Percentiles rank a stretch among this genome's conserved stretches.
These are phyloP conservation scores for Eristalis arbustorum DNA, from an alignment of 2,888 invertebrate species.

Conservation along the genomic window DNA sequence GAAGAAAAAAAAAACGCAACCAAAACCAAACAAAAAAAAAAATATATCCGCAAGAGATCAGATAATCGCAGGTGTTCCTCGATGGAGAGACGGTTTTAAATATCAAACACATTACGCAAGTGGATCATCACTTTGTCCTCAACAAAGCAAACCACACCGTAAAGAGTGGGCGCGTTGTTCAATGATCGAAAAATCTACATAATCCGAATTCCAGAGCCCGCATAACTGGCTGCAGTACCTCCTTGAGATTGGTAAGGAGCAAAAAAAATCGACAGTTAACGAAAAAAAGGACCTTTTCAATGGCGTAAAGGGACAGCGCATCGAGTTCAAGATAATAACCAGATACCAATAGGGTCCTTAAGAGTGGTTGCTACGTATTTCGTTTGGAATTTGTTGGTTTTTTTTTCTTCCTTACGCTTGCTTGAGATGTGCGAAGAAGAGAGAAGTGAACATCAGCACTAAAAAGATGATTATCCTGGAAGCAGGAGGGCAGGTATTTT, in stretches of 20 bases:
- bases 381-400: not conserved
- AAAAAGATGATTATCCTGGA: slow-evolving; percentile 44
- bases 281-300: slow-evolving; percentile 38
- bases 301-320: slow-evolving; percentile 46
- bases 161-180: slow-evolving; percentile 35
- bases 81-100: slow-evolving; percentile 57
- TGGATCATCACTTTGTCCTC: slow-evolving; percentile 61
- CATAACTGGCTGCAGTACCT: slow-evolving; percentile 61
- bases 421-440: slow-evolving; percentile 29
- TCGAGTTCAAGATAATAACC: slow-evolving; percentile 55
- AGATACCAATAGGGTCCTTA: slow-evolving; percentile 61
- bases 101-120: slow-evolving; percentile 70
- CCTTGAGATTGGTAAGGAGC: slow-evolving; percentile 46
- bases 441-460: slow-evolving; percentile 42
- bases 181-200: slow-evolving; percentile 63
- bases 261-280: not conserved
- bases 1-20: not conserved
- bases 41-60: slow-evolving; percentile 66
- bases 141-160: slow-evolving; percentile 22
- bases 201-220: slow-evolving; percentile 69
- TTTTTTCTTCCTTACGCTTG: not conserved
- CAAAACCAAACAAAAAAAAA: slow-evolving; percentile 14
- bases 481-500: slow-evolving; percentile 52
- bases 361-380: slow-evolving; percentile 18
- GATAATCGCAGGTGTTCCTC: slow-evolving; percentile 69